Evolutionary conservation across 2,113 vertebrate genomes (phyloP).

Genomic region (Gracilinanus agilis): DNA sequence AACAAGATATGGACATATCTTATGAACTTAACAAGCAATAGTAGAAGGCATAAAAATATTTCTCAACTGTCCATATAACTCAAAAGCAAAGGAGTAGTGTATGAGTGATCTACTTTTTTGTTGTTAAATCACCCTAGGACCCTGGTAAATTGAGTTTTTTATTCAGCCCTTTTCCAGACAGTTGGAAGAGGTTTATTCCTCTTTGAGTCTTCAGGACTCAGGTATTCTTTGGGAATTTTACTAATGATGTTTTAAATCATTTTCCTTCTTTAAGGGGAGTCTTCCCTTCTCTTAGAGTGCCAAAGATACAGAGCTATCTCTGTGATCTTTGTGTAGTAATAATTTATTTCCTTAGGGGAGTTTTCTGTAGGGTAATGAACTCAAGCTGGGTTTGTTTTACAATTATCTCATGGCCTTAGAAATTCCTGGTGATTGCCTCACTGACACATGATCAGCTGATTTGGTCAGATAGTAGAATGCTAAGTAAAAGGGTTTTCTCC

Average conservation of each 20-base stretch:
- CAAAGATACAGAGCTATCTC: background rate
- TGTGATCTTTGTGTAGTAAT: background rate
- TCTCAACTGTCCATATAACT: background rate
- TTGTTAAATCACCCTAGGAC: background rate
- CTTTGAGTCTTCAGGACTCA: background rate
- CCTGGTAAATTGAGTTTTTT: background rate
- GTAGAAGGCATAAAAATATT: background rate
- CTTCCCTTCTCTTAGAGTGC: background rate
- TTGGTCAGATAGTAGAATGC: conserved; percentile 28
- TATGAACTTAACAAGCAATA: background rate
- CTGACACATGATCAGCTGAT: conserved; percentile 2
- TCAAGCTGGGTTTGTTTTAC: conserved; percentile 1
- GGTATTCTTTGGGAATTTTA: background rate
- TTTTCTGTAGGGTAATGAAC: background rate
- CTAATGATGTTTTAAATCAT: background rate
- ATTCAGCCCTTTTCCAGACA: background rate
- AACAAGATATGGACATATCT: background rate
- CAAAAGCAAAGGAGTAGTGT: background rate
- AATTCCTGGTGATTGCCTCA: conserved; percentile 1
- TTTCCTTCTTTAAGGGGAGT: background rate
- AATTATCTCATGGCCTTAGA: conserved; percentile 23
- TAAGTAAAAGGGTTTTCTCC: conserved; percentile 46
- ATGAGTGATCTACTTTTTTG: background rate
- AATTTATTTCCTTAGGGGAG: background rate
- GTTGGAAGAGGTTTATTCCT: background rate